Base-by-base conservation (phyloP, 2,797 vertebrate genomes). In the Muscicapa striata region DNA sequence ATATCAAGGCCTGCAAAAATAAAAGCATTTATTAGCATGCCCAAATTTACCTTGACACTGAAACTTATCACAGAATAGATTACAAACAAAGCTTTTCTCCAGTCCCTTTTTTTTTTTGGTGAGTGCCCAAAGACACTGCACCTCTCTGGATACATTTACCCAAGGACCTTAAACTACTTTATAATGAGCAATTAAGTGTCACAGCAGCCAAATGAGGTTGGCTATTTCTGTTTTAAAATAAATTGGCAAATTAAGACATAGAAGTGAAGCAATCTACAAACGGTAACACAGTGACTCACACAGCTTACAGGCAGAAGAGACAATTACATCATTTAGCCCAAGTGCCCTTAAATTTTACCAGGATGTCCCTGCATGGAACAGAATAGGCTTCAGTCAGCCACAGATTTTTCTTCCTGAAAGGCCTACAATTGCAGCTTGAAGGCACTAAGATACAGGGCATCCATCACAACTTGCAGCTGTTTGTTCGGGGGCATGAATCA, bases 1-100 rank as follows among this genome's bases (percentile, higher is more conserved):
- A 98, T 95, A 92, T 98, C 96, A 19, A 98, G 95, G 21, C 98
- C 98, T 98, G 95, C n/a, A 72, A 77, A 79, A 93, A 83, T 18
- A 61, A 95, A 89, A 73, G 15, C 24, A 66, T 29, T 48, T 58
- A 76, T 77, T 84, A 91, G 55, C n/a, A 61, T 0, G 4, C 29
- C 38, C 30, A 51, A 49, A 77, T 57, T 83, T 43, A 61, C 52
- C 52, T 20, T 38, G 40, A 29, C n/a, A 64, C 58, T 52, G 45
- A 74, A 82, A 75, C 34, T 52, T 78, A 74, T 80, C 83, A 77
- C 32, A 66, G 57, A 91, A 57, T 27, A 64, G 41, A 36, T 54
- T 51, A 63, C 0, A 3, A 77, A 78, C 23, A 49, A 52, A 62
- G 68, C 45, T 49, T 49, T 73, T 34, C 61, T 64, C 30, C 62